Conservation (phyloP, 2,888 invertebrate genomes). For the Halocaridina rubra region DNA sequence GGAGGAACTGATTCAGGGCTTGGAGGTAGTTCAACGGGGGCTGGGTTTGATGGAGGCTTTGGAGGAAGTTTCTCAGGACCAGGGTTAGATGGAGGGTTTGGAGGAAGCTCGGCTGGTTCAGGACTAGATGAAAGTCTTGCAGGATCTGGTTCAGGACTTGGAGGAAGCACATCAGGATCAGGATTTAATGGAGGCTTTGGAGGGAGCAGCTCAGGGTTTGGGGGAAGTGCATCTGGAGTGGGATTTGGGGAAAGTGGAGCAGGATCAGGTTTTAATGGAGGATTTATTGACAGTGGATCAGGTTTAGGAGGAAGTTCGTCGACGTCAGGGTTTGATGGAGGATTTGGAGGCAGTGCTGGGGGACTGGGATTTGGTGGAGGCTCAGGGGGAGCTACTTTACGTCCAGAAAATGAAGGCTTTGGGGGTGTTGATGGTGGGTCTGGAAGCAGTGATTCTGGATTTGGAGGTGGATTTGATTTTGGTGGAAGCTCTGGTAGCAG, state of each 20-base stretch:
- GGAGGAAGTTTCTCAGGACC: neutral
- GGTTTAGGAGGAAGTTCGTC: no score
- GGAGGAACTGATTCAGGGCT: neutral
- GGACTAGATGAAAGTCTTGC: neutral
- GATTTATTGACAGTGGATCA: neutral
- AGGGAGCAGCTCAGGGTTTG: neutral
- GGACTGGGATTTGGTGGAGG: no score
- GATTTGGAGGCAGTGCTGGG: no score
- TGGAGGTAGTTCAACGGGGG: neutral
- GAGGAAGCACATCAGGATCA: neutral
- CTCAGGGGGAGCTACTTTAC: no score
- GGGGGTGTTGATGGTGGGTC: neutral
- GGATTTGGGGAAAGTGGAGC: no score
- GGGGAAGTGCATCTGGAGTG: neutral
- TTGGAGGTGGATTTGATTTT: neutral
- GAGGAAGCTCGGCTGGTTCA: neutral
- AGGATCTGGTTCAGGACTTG: neutral
- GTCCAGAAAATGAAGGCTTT: no score
- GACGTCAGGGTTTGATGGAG: no score
- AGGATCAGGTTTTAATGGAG: neutral
- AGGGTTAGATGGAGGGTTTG: neutral
- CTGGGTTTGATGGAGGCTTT: neutral
- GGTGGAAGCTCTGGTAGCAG: neutral
- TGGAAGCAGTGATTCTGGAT: neutral
- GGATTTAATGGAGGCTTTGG: neutral